Base-by-base conservation (phyloP, 2,797 vertebrate species). In the Alexandromys oeconomus region DNA sequence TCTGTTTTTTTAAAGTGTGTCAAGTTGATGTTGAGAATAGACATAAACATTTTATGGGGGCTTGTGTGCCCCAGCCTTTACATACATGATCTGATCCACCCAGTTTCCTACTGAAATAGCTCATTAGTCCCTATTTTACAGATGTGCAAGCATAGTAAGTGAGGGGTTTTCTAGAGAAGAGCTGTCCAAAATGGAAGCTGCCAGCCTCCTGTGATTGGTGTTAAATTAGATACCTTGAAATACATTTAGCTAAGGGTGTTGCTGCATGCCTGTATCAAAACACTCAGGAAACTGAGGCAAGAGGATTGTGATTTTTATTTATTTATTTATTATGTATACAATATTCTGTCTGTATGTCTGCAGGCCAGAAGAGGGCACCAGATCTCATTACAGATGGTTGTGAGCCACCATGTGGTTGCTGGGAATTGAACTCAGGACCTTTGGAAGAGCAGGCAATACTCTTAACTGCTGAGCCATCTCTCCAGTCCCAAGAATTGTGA, bases 11-110 rank as follows among this genome's bases (percentile, higher is more conserved):
- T 85, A 2, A 61, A 77, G 76, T 90, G 21, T 34, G 65, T 94
- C 77, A 88, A 80, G 48, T 76, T 81, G 71, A 54, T 57, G 40
- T 87, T 84, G 82, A 91, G 69, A 78, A 73, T 34, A 87, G 95
- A 90, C 79, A 61, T 27, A 46, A 79, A n/a, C 25, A 17, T 57
- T 97, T 95, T 57, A 91, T 8, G 86, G 84, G 25, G 78, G 31
- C 46, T 59, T 43, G 17, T 69, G 65, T 10, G 15, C 29, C 48
- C 61, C 37, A 29, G 59, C 1, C 10, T 76, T 92, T 29, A 29
- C 73, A 65, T 73, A 78, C 23, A 15, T 94, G 40, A 46, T 79
- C 74, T 69, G 69, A 93, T 88, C 67, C 86, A 1, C 7, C 43
- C 81, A 51, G 57, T 63, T 57, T 34, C 86, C 82, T 59, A 25